phyloP scores from a whole-genome alignment of 2,797 vertebrate species.

The Tiaroga cobitis region DNA sequence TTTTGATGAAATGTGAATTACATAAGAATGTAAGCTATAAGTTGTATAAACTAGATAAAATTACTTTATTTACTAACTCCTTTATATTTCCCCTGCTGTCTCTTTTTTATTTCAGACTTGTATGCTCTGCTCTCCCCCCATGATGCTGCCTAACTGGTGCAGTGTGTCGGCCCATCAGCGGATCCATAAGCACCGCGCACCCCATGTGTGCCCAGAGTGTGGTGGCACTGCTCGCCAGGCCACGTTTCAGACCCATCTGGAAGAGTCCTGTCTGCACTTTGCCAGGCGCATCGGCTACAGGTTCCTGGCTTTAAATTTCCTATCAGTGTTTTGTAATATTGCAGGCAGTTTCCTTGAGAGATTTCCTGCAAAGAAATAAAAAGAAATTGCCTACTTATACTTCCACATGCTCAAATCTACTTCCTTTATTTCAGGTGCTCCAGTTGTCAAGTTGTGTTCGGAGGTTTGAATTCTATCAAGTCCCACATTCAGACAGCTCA shows the following conservation, averaged over 20 bases:
- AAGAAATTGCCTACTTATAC: background rate
- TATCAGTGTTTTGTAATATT: background rate
- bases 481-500: slow-evolving; percentile 96
- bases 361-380: background rate
- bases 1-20: background rate
- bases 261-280: slow-evolving; percentile 90
- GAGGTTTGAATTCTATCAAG: slow-evolving; percentile 93
- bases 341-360: background rate
- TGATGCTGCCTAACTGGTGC: slow-evolving; percentile 93
- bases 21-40: background rate
- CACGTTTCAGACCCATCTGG: slow-evolving; percentile 85
- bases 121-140: slow-evolving; percentile 84
- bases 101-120: slow-evolving; percentile 77
- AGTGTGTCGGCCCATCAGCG: slow-evolving; percentile 90
- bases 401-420: background rate
- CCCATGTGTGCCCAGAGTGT: slow-evolving; percentile 93
- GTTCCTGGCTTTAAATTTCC: slow-evolving; percentile 65
- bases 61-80: background rate
- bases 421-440: slow-evolving; percentile 82
- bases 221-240: slow-evolving; percentile 85
- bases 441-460: slow-evolving; percentile 94
- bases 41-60: background rate
- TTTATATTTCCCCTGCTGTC: background rate
- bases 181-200: slow-evolving; percentile 85
- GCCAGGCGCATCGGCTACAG: slow-evolving; percentile 94